Percentiles rank a stretch among this genome's conserved stretches.
Conservation (phyloP, 2,888 invertebrate species). For the Sphinx pinastri region DNA sequence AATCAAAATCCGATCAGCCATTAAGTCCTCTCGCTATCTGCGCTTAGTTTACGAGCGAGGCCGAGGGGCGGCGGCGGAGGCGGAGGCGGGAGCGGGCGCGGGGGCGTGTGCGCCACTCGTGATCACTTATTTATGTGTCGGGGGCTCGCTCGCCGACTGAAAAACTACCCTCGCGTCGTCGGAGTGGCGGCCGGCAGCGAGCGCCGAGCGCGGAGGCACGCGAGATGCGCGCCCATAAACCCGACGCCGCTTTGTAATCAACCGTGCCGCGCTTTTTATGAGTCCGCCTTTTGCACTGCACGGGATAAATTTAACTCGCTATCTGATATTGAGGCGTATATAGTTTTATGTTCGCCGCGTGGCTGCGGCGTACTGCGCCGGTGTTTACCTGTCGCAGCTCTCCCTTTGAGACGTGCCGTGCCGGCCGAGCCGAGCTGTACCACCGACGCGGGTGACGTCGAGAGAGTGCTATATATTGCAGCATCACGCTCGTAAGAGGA, state of each 20-base stretch:
- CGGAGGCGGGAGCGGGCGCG: slow-evolving; percentile 45
- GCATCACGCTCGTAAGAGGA: slow-evolving; percentile 3
- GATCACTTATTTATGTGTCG: slow-evolving; percentile 82
- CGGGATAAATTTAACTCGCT: slow-evolving; percentile 73
- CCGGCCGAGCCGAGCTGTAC: neutral
- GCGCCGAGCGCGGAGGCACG: slow-evolving; percentile 50
- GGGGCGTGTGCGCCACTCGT: slow-evolving; percentile 51
- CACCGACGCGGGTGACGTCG: neutral
- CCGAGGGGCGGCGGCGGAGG: slow-evolving; percentile 48
- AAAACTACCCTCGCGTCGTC: slow-evolving; percentile 78
- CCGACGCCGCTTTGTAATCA: slow-evolving; percentile 75
- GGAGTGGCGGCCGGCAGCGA: slow-evolving; percentile 43
- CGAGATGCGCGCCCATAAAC: slow-evolving; percentile 67
- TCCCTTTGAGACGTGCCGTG: neutral
- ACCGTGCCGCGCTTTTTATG: slow-evolving; percentile 79
- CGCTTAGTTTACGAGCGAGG: slow-evolving; percentile 81
- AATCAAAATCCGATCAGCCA: slow-evolving; percentile 85
- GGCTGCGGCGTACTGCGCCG: slow-evolving; percentile 33
- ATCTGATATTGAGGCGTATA: slow-evolving; percentile 69
- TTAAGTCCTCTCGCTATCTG: slow-evolving; percentile 83
- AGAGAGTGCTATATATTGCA: neutral
- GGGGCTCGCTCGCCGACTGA: slow-evolving; percentile 69
- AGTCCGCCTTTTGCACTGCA: slow-evolving; percentile 71
- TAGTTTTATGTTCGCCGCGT: slow-evolving; percentile 51
- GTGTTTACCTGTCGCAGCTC: slow-evolving; percentile 29